Evolutionary conservation across 2,888 invertebrate species (phyloP), one percentile per base, ranked within the genome.

Genomic region (Choristoneura rosaceana): DNA sequence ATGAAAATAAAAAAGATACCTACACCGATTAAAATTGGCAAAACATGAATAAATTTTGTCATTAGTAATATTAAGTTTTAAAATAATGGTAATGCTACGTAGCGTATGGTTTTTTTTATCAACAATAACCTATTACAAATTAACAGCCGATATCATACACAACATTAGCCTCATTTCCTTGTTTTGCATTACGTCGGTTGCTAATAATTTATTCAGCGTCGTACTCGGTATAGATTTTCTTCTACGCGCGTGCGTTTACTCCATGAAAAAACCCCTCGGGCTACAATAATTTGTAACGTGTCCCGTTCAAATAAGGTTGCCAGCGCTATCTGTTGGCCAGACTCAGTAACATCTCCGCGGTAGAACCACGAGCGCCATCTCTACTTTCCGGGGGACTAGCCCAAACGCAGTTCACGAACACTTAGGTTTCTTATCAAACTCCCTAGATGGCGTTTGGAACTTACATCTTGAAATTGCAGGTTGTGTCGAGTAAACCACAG

Each of bases 151-250:
- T 25, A 55, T 55, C 25, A 55, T 25, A 25, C 10, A 25, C 55
- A 55, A 12, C 55, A 12, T 12, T 71, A 66, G 60, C 60, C 50
- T 55, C 50, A 55, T 71, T 71, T 60, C 60, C 71, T 62, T 68
- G 68, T 73, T 62, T 63, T 73, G 68, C 63, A 73, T 68, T 38
- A 59, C 64, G 41, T 59, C 38, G 59, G 33, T 64, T 60, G 47
- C 59, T 73, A 38, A 73, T 73, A 64, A 73, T 73, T 68, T 64
- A 73, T 73, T 73, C 73, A 73, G 50, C 59, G 69, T n/a, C 64
- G 69, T 60, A 12, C 52, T 63, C 60, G 25, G 64, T 73, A 73
- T 73, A 69, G 73, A 73, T 73, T 73, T 69, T 73, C 68, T 60
- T n/a, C 52, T 68, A 69, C 73, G 73, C 73, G 69, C 68, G 50